phyloP scores from a whole-genome alignment of 2,797 vertebrate species.

The Epinephelus malabaricus region DNA sequence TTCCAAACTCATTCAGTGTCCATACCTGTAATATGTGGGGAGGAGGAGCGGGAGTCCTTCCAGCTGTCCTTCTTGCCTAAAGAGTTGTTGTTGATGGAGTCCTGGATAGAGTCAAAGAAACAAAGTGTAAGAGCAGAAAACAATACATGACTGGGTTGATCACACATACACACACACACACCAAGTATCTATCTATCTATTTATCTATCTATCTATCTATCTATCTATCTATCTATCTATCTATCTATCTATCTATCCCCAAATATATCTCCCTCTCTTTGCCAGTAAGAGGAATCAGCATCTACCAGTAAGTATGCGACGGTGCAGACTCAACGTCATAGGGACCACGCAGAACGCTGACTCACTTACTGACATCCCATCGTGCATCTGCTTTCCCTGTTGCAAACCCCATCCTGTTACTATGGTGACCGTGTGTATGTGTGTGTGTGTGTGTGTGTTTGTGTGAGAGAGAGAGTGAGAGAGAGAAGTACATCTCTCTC shows the following conservation, averaged over 20 bases:
- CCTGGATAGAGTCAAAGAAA: constrained; percentile 80
- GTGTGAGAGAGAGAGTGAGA: neutral
- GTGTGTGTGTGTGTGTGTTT: constrained; percentile 15
- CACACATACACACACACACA: constrained; percentile 14
- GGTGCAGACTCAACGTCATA: constrained; percentile 17
- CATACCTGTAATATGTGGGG: constrained; percentile 94
- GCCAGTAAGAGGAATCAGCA: constrained; percentile 46
- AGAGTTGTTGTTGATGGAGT: constrained; percentile 99
- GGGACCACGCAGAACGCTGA: constrained; percentile 45
- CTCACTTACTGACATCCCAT: constrained; percentile 54
- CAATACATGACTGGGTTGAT: constrained; percentile 16
- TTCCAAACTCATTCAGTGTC: neutral
- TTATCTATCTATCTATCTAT: neutral
- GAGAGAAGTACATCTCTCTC: neutral
- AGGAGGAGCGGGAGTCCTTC: constrained; percentile 95
- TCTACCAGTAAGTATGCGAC: constrained; percentile 39
- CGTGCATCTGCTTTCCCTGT: constrained; percentile 35
- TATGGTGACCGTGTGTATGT: constrained; percentile 34
- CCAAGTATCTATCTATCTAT: neutral
- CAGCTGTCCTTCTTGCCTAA: constrained; percentile 97
- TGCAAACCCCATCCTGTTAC: constrained; percentile 36
- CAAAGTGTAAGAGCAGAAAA: constrained; percentile 27
- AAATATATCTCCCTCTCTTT: neutral
- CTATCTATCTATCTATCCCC: neutral
- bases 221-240: neutral